These are phyloP conservation scores for Onychomys arenicola DNA, from an alignment of 2,797 vertebrate genomes.

Conservation along the genomic window DNA sequence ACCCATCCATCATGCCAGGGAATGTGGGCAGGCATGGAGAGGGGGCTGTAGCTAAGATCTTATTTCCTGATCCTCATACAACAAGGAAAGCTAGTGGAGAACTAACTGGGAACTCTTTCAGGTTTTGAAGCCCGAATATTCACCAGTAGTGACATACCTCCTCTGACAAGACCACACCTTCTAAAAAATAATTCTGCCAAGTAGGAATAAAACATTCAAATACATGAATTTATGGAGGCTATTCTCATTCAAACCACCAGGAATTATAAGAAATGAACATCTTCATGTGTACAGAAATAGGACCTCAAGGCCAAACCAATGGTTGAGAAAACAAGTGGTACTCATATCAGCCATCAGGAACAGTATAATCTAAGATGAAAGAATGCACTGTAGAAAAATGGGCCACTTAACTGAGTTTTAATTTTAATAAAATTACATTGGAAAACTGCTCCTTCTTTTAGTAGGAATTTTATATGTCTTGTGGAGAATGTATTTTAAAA, in stretches of 20 bases:
- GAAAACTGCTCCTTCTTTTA: not conserved
- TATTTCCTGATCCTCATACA: not conserved
- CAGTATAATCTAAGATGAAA: not conserved
- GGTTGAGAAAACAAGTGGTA: not conserved
- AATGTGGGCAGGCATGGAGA: not conserved
- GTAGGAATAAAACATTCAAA: not conserved
- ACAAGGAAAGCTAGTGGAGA: too few species aligned
- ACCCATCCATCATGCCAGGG: not conserved
- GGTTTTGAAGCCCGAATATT: not conserved
- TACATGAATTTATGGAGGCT: not conserved
- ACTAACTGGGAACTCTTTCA: too few species aligned
- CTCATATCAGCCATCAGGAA: not conserved
- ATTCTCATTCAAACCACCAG: not conserved
- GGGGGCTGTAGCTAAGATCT: too few species aligned
- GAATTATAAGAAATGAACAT: not conserved
- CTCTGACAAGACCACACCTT: not conserved
- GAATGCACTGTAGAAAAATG: not conserved
- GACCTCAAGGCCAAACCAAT: not conserved
- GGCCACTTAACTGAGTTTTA: not conserved
- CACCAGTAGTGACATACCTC: not conserved
- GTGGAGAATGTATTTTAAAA: not conserved
- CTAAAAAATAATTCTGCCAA: not conserved
- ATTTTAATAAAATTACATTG: constrained; percentile 39
- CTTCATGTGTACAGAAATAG: not conserved
- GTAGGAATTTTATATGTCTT: not conserved